phyloP scores from a whole-genome alignment of 2,113 vertebrate genomes.

The Entomyzon cyanotis region DNA sequence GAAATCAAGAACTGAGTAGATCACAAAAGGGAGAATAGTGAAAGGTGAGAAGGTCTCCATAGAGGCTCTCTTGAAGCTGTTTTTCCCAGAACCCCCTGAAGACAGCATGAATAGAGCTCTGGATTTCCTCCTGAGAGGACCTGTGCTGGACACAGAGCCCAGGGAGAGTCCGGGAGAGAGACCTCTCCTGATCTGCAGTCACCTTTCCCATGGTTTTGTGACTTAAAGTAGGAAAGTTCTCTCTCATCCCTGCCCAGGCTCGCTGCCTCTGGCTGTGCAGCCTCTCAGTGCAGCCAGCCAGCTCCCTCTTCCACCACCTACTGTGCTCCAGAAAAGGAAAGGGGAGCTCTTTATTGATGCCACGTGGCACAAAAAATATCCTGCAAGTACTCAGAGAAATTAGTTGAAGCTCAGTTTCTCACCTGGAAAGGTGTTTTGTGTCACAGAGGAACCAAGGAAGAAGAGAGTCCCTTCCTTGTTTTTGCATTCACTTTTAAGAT shows the following conservation, averaged over 20 bases:
- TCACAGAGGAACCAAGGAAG: neutral
- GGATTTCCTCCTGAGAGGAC: neutral
- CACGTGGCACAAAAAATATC: rapidly evolving
- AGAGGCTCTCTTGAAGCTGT: neutral
- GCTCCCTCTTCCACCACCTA: neutral
- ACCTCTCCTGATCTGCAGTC: too few species aligned
- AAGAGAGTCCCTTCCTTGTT: neutral
- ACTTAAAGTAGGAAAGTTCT: neutral
- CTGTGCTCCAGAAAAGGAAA: neutral
- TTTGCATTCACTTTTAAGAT: neutral
- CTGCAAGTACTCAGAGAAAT: neutral
- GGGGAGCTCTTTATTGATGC: neutral
- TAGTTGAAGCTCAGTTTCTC: neutral
- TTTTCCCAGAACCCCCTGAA: neutral
- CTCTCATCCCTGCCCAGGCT: neutral
- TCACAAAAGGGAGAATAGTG: neutral
- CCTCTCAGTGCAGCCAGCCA: neutral
- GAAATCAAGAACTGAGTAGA: neutral
- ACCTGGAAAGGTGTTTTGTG: neutral
- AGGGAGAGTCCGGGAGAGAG: neutral
- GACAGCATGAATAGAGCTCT: neutral
- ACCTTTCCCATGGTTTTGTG: neutral
- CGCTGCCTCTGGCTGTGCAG: neutral
- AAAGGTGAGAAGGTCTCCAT: neutral
- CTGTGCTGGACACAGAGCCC: neutral